phyloP scores from a whole-genome alignment of 2,113 vertebrate genomes.

The Nestor notabilis region DNA sequence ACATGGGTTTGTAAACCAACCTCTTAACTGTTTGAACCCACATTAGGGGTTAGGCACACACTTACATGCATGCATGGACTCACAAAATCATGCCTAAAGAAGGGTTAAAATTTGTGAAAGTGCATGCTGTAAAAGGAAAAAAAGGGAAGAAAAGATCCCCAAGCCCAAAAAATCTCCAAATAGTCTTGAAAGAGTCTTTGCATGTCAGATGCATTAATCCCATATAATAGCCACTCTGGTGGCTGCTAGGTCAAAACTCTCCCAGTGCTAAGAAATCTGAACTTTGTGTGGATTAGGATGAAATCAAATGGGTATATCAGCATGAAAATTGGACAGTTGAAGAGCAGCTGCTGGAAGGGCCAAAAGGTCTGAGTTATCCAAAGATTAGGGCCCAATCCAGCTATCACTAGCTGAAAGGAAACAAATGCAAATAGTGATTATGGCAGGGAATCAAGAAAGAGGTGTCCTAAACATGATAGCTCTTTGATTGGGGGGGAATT shows the following conservation, averaged over 20 bases:
- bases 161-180: not conserved
- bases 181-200: not conserved
- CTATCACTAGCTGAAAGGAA: not conserved
- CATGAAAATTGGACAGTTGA: not conserved
- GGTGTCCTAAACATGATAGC: not conserved
- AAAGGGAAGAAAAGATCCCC: not conserved
- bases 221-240: not conserved
- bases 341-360: not conserved
- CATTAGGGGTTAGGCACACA: not conserved
- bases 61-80: accelerated
- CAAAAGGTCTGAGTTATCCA: not conserved
- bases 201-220: constrained; percentile 14
- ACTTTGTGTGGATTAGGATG: constrained; percentile 8
- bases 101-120: not conserved
- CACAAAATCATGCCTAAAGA: not conserved
- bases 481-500: not conserved
- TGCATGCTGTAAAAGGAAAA: not conserved
- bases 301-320: not conserved
- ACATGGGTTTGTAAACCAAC: constrained; percentile 19
- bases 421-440: not conserved
- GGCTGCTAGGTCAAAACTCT: not conserved
- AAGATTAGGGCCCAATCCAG: not conserved
- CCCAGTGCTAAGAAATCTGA: not conserved
- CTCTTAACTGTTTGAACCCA: not conserved
- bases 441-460: not conserved